Evolutionary conservation across 2,113 vertebrate genomes (phyloP).

Genomic region (Pithys albifrons): DNA sequence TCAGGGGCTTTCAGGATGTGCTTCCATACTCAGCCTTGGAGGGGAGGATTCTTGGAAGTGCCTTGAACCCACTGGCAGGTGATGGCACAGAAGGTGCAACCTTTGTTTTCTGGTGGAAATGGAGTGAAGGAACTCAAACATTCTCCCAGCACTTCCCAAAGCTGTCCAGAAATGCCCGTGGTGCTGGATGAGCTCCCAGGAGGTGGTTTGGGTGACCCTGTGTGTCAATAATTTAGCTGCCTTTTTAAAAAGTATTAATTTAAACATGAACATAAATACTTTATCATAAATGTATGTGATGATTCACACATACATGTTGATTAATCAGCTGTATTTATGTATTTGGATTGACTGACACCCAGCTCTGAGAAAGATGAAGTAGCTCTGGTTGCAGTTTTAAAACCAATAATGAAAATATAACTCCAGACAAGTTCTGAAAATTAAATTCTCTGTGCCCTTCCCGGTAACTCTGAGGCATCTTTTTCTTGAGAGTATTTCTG

Average conservation of each 20-base stretch:
- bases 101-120: not conserved
- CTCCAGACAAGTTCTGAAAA: not conserved
- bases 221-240: not conserved
- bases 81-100: not conserved
- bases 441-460: not conserved
- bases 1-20: not conserved
- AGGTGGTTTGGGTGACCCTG: no score
- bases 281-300: not conserved
- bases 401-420: not conserved
- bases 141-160: accelerated
- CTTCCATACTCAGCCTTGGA: not conserved
- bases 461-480: not conserved
- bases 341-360: not conserved
- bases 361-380: not conserved
- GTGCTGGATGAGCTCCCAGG: no score
- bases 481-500: not conserved
- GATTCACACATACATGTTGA: not conserved
- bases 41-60: not conserved
- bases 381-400: not conserved
- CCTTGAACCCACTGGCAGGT: not conserved
- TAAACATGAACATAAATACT: not conserved
- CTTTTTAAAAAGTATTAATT: not conserved
- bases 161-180: accelerated
- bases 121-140: not conserved
- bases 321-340: not conserved